Percentiles rank a stretch among this genome's conserved stretches.
Conservation (phyloP, 2,888 invertebrate species). For the Drosophila robusta region DNA sequence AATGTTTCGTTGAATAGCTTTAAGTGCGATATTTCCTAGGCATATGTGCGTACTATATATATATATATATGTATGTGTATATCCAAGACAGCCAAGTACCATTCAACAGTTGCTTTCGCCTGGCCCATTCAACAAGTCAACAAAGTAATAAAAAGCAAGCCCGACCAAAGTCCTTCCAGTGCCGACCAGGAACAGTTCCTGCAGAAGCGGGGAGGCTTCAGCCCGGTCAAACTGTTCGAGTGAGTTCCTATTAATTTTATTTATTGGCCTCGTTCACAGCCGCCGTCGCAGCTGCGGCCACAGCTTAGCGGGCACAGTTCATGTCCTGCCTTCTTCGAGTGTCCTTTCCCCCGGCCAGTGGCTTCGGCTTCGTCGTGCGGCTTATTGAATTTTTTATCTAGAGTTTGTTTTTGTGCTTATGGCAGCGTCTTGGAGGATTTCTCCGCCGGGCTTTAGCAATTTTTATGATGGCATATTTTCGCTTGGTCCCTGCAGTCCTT, state of each 20-base stretch:
- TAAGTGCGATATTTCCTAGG: not conserved
- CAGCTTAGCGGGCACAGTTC: constrained; percentile 60
- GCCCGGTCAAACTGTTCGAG: constrained; percentile 69
- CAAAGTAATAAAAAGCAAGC: constrained; percentile 61
- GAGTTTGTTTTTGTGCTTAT: constrained; percentile 73
- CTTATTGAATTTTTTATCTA: constrained; percentile 78
- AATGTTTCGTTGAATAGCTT: constrained; percentile 15
- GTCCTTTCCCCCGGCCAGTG: constrained; percentile 9
- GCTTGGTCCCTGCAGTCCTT: constrained; percentile 5
- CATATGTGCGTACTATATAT: not conserved
- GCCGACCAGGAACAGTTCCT: not conserved
- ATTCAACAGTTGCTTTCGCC: constrained; percentile 67
- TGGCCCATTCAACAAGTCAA: constrained; percentile 73
- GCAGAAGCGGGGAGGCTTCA: constrained; percentile 11
- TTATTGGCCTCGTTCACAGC: constrained; percentile 68
- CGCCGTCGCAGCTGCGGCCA: constrained; percentile 1
- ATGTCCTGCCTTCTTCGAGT: constrained; percentile 47
- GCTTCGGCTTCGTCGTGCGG: constrained; percentile 34
- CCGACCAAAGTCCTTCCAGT: constrained; percentile 26
- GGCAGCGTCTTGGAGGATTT: constrained; percentile 55
- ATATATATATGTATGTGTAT: not conserved
- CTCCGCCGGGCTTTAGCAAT: constrained; percentile 48
- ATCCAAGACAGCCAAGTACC: constrained; percentile 36
- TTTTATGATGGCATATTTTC: constrained; percentile 66
- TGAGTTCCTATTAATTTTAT: constrained; percentile 77